phyloP scores from a whole-genome alignment of 2,888 invertebrate genomes.

The Trissonchulus sp. region DNA sequence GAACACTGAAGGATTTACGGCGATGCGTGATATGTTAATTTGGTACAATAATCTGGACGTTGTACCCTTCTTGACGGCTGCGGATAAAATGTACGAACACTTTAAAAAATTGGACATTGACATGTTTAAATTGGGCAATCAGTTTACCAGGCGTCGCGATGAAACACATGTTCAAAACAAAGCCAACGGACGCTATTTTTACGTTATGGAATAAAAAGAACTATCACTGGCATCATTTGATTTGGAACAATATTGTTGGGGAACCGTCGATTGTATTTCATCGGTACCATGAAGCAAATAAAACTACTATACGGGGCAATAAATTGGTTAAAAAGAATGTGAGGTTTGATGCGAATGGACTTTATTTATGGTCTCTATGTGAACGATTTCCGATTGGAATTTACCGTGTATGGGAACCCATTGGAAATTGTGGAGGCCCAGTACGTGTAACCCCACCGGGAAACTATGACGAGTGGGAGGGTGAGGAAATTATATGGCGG shows the following conservation, averaged over 20 bases:
- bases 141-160: slow-evolving; percentile 30
- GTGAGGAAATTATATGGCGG: too few relatives aligned
- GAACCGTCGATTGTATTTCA: background rate
- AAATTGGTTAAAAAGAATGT: background rate
- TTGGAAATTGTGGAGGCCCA: too few relatives aligned
- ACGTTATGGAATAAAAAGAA: background rate
- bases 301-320: background rate
- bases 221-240: background rate
- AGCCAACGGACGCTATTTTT: slow-evolving; percentile 15
- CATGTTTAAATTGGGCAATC: slow-evolving; percentile 29
- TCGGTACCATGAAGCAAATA: background rate
- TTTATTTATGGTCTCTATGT: background rate
- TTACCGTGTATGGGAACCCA: background rate
- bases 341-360: background rate
- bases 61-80: slow-evolving; percentile 33
- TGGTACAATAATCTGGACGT: slow-evolving; percentile 33
- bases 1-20: background rate
- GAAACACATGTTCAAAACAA: slow-evolving; percentile 33
- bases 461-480: too few relatives aligned
- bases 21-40: slow-evolving; percentile 26
- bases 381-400: background rate
- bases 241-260: background rate
- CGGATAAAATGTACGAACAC: slow-evolving; percentile 34
- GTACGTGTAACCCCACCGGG: too few relatives aligned
- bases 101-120: slow-evolving; percentile 24